These are phyloP conservation scores for Capitella teleta DNA, from an alignment of 1,140 invertebrate species.

Conservation along the genomic window DNA sequence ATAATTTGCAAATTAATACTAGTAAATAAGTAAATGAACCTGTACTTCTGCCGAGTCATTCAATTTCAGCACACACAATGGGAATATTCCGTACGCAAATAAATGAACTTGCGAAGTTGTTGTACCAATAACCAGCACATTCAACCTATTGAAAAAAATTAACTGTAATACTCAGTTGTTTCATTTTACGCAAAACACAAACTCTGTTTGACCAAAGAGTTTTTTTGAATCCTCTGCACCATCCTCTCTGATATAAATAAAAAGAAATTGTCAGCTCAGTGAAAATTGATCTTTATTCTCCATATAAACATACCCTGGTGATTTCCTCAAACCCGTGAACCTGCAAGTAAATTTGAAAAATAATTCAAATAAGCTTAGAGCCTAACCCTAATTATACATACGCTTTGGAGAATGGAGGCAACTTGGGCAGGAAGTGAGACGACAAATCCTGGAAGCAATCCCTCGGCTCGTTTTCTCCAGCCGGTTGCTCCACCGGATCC, in stretches of 20 bases:
- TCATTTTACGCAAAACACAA: neutral
- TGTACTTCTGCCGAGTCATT: slow-evolving; percentile 11
- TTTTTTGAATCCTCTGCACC: slow-evolving; percentile 53
- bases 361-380: neutral
- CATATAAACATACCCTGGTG: no score
- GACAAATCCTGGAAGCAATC: slow-evolving; percentile 40
- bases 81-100: slow-evolving; percentile 73
- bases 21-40: slow-evolving; percentile 7
- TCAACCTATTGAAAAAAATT: no score
- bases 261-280: neutral
- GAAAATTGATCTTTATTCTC: no score
- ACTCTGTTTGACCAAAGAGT: slow-evolving; percentile 54
- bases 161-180: no score
- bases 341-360: no score
- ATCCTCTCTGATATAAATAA: slow-evolving; percentile 38
- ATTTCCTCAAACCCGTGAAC: no score
- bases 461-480: slow-evolving; percentile 27
- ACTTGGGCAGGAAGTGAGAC: slow-evolving; percentile 45
- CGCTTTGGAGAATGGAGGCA: slow-evolving; percentile 51
- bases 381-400: slow-evolving; percentile 25
- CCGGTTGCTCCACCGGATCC: slow-evolving; percentile 39
- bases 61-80: slow-evolving; percentile 59
- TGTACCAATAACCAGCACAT: slow-evolving; percentile 67
- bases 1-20: no score
- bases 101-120: slow-evolving; percentile 59